These are phyloP conservation scores for Arion vulgaris DNA, from an alignment of 1,140 invertebrate genomes.

Conservation along the genomic window DNA sequence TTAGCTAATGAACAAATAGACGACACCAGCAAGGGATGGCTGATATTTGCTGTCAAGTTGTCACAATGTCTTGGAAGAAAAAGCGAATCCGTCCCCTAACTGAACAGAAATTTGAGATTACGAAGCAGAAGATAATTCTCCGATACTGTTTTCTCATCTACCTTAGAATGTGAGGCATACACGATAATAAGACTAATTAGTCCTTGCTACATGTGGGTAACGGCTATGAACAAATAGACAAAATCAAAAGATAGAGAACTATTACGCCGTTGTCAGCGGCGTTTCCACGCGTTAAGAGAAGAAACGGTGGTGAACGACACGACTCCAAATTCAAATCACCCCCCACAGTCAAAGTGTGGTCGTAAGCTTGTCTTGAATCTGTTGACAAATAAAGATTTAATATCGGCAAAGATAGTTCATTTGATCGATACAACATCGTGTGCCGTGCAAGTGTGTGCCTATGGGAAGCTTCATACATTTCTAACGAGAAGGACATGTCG, in stretches of 20 bases:
- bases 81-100: background rate
- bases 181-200: background rate
- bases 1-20: conserved; percentile 13
- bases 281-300: no score
- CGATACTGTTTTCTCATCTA: background rate
- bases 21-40: background rate
- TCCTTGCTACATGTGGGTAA: background rate
- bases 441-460: no score
- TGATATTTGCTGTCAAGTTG: background rate
- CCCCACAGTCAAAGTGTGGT: no score
- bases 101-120: background rate
- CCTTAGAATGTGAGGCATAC: background rate
- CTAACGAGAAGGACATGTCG: no score
- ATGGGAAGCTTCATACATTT: no score
- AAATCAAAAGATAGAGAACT: background rate
- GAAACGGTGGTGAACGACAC: no score
- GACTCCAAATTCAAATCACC: no score
- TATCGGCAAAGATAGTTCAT: no score
- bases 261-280: background rate
- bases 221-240: background rate
- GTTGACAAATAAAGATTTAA: no score
- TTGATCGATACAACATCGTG: no score
- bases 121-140: background rate
- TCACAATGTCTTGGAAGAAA: background rate
- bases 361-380: no score